Evolutionary conservation across 2,797 vertebrate genomes (phyloP), one percentile per base, ranked within the genome.

Genomic region (Dipus sagitta): DNA sequence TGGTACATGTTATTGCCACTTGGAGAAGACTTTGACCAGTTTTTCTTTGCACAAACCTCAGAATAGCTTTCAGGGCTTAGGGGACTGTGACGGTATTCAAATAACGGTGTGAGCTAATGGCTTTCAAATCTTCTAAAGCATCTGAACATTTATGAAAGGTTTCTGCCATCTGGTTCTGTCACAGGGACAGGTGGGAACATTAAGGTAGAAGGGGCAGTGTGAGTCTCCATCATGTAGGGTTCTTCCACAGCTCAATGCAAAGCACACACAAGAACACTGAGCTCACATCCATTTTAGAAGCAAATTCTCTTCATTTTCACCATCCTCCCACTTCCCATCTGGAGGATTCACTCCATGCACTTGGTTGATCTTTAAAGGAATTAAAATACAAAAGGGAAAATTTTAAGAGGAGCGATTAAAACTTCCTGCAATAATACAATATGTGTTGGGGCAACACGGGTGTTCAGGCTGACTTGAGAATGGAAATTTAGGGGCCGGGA

Each of bases 241-340:
- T 88, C 68, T 87, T 83, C 26, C 64, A 23, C 38, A 77, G 64
- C 77, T 60, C 34, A 60, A 77, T 62, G 24, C 34, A 54, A 90
- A 88, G 54, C 65, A 54, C 65, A 79, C 42, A 38, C 24, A 92
- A 54, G 88, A 91, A 13, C n/a, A 72, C 62, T 79, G 54, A 82
- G 32, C 42, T 17, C 67, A 38, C 15, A 24, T 1, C 71, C 76
- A 38, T 58, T 32, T 60, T 68, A n/a, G 68, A 93, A 83, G 84
- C 47, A 89, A 91, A 92, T 64, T 81, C 32, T 6, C 70, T 38
- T 54, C 24, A 92, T 3, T 64, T 72, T 11, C 18, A 52, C 10
- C 0, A n/a, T 6, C 18, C 26, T 70, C 47, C 38, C 1, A 2
- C 0, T 6, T 7, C 11, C 10, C 10, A 18, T 15, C 9, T 82